Evolutionary conservation across 2,113 vertebrate species (phyloP), one percentile per base, ranked within the genome.

Genomic region (Raja brachyura): DNA sequence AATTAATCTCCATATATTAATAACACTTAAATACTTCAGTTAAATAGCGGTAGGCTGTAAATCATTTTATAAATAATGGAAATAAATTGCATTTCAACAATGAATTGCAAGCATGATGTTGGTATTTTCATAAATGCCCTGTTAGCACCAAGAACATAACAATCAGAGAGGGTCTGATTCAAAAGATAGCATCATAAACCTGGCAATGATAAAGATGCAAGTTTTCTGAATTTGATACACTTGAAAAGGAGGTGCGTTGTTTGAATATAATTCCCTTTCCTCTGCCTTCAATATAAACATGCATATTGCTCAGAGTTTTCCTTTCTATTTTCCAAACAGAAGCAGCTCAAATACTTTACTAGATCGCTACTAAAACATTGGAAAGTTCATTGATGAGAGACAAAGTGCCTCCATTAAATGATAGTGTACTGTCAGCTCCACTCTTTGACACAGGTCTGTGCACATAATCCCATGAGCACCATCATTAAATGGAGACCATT

Each of bases 1-100:
- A 63, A 88, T 88, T 31, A 63, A 88, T 88, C 61, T 88, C 59
- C 59, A 66, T 88, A 66, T 31, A 66, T 63, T 63, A 88, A 88
- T 4, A 31, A 88, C 63, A 66, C 11, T 66, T 14, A 85, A 86
- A 48, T 48, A 48, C 39, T 48, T 48, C 39, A 48, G 39, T 33
- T 6, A 90, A 48, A 25, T 66, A n/a, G 63, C 63, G 22, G 56
- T 31, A 63, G 61, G 63, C 3, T 86, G 20, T 66, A 90, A 85
- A 86, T 86, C 20, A 33, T 0, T 68, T 90, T 68, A 20, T 20
- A 70, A 70, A 16, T 11, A 70, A 68, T 68, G 61, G 16, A 31
- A 66, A 18, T 68, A 90, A 39, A 20, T 39, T 90, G 86, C 86
- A 39, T 2, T 90, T 28, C 18, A 90, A 90, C 63, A 90, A 11